Conservation (phyloP, 2,113 vertebrate genomes). For the Prolemur simus region DNA sequence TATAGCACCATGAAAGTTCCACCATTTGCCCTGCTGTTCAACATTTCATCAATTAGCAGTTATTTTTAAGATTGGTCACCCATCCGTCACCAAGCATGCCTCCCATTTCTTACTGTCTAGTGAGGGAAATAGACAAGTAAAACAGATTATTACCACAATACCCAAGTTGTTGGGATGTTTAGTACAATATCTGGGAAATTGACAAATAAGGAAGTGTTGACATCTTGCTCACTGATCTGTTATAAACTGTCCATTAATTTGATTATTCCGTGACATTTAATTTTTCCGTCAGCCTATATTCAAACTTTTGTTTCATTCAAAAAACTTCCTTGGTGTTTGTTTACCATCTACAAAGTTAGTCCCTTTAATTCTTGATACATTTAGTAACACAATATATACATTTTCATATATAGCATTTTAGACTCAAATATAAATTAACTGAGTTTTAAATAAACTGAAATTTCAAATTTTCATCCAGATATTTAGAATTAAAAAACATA, state of each 20-base stretch:
- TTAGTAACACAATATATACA: not conserved
- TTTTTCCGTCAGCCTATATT: not conserved
- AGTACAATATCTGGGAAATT: conserved; percentile 7
- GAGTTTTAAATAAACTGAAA: conserved; percentile 39
- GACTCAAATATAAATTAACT: conserved; percentile 41
- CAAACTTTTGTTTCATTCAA: not conserved
- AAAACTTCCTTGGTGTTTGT: not conserved
- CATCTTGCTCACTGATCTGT: not conserved
- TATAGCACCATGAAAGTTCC: conserved; percentile 7
- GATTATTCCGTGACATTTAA: not conserved
- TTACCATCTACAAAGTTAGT: not conserved
- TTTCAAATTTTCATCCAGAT: not conserved
- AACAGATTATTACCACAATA: not conserved
- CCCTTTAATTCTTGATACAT: not conserved
- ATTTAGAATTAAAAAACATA: not conserved
- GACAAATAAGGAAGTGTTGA: not conserved
- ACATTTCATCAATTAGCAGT: conserved; percentile 41
- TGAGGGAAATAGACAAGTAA: not conserved
- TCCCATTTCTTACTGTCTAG: conserved; percentile 31
- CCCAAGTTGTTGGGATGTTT: not conserved
- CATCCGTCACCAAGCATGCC: conserved; percentile 8
- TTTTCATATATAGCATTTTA: conserved; percentile 41
- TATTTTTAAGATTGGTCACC: conserved; percentile 52
- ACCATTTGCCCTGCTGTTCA: conserved; percentile 40
- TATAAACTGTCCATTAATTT: conserved; percentile 1